Evolutionary conservation across 2,888 invertebrate genomes (phyloP), one percentile per base, ranked within the genome.

Genomic region (Thereva nobilitata): DNA sequence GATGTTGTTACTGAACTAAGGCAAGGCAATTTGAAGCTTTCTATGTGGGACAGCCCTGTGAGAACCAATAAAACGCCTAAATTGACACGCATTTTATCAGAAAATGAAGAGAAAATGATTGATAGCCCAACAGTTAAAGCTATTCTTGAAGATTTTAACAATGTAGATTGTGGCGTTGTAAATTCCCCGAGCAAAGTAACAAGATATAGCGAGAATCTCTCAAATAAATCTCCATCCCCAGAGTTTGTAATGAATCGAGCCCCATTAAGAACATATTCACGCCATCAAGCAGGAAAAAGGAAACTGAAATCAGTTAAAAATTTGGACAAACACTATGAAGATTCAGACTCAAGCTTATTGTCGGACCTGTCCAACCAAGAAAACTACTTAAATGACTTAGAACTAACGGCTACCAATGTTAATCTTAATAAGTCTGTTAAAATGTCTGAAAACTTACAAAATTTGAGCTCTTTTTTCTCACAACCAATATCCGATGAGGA

Each of bases 401-500:
- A 54, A 4, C 63, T 57, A 1, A 7, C 53, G 10, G 64, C 56
- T 49, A 35, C 23, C 5, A 6, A 45, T 34, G 23, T 64, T 23
- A 66, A 59, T 12, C 47, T 68, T n/a, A 64, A 67, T 35, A 64
- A 67, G 41, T 68, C 68, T 4, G 10, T 47, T 2, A 54, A 49
- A 3, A 37, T 64, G 6, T 56, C 44, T 4, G 68, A 66, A 55
- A 66, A 68, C 38, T 52, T 67, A 12, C 57, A 57, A 37, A 64
- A 64, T 47, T 41, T 68, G n/a, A 68, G 64, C 7, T 52, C 66
- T 1, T 68, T 57, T 40, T 68, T 68, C 10, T 64, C 66, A 12
- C 68, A 68, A 23, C 57, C 56, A 5, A 41, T 57, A 4, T 40
- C 10, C 3, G 57, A 66, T 41, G 49, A 64, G 8, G 53, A 64